Percentiles rank a stretch among this genome's conserved stretches.
Conservation (phyloP, 2,797 vertebrate species). For the Holocentrus rufus region DNA sequence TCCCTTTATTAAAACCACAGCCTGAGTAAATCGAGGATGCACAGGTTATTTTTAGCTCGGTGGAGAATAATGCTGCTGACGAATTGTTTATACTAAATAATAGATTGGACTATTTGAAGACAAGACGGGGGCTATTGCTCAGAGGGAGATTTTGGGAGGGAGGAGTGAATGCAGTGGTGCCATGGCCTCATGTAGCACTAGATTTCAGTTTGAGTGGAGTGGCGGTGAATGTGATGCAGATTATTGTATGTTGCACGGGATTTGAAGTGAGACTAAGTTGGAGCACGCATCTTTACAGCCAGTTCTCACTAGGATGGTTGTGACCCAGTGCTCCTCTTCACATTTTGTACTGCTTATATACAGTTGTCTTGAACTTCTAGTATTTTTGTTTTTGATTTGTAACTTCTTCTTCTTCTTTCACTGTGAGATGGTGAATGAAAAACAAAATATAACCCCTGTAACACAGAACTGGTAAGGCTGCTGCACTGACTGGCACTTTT, state of each 20-base stretch:
- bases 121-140: slow-evolving; percentile 25
- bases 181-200: not conserved
- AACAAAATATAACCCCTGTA: too few species aligned
- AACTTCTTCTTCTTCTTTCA: not conserved
- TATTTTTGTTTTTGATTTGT: not conserved
- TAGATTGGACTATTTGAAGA: slow-evolving; percentile 52
- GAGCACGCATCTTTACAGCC: too few species aligned
- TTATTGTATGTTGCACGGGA: too few species aligned
- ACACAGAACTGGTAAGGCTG: too few species aligned
- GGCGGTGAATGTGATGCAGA: not conserved
- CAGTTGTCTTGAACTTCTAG: too few species aligned
- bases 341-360: too few species aligned
- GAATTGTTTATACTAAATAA: slow-evolving; percentile 55
- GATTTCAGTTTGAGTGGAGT: not conserved
- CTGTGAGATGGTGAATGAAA: too few species aligned
- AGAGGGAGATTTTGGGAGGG: slow-evolving; percentile 25
- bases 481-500: too few species aligned
- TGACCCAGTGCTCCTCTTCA: too few species aligned
- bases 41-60: not conserved
- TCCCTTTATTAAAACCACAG: too few species aligned
- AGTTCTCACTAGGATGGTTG: not conserved
- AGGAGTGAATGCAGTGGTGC: slow-evolving; percentile 13
- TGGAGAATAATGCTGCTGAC: slow-evolving; percentile 31
- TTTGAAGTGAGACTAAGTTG: too few species aligned
- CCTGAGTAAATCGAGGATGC: not conserved